Percentiles rank a stretch among this genome's conserved stretches.
Conservation (phyloP, 2,888 invertebrate genomes). For the Ernsta delagoae region DNA sequence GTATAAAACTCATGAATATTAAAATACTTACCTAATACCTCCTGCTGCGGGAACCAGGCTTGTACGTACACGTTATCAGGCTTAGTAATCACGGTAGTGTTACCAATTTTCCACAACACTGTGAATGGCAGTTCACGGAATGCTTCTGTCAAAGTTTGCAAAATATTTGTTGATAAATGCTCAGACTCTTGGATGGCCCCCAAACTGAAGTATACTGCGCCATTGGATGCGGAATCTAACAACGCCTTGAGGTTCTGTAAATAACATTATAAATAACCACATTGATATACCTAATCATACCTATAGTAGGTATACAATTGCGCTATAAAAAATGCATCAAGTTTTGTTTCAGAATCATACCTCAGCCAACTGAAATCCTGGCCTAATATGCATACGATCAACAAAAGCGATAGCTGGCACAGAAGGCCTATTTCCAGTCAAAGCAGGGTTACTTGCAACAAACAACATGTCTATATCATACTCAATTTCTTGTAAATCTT, state of each 20-base stretch:
- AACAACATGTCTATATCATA: conserved; percentile 74
- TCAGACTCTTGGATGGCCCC: conserved; percentile 79
- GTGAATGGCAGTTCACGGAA: conserved; percentile 78
- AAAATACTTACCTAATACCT: conserved; percentile 72
- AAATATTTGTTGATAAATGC: conserved; percentile 62
- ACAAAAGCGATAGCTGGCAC: conserved; percentile 67
- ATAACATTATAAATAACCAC: conserved; percentile 1
- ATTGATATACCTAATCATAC: too few relatives aligned
- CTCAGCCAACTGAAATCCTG: conserved; percentile 60
- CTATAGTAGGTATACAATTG: too few relatives aligned
- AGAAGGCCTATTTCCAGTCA: conserved; percentile 70
- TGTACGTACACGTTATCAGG: conserved; percentile 73
- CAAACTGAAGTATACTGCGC: conserved; percentile 79
- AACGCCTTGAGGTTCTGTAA: conserved; percentile 65
- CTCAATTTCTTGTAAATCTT: conserved; percentile 67
- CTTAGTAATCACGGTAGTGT: conserved; percentile 65
- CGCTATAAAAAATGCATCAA: not conserved
- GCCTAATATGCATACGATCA: conserved; percentile 72
- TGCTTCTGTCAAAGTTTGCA: conserved; percentile 70
- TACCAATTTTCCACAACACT: conserved; percentile 82
- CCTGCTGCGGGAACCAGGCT: conserved; percentile 84
- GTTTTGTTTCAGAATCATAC: conserved; percentile 48
- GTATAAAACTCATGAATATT: too few relatives aligned
- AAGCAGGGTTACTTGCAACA: conserved; percentile 66
- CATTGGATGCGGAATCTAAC: conserved; percentile 71